Base-by-base conservation (phyloP, 2,797 vertebrate genomes). In the Anguilla marmorata region DNA sequence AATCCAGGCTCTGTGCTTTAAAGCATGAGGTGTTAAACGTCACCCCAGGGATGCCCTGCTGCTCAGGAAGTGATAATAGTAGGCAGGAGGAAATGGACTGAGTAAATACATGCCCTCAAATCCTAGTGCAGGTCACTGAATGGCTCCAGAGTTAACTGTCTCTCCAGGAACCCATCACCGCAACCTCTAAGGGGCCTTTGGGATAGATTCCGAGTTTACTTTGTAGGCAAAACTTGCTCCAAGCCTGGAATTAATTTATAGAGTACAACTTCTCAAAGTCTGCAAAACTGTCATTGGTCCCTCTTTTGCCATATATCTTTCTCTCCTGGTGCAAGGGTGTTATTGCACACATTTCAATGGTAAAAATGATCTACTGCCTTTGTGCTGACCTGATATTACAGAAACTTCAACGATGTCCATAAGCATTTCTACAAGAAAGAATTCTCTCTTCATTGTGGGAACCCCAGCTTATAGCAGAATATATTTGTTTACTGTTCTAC, bases 171-270 rank as follows among this genome's bases (percentile, higher is more conserved):
- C 21, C 79, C 79, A 50, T 82, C 79, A 50, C 21, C 16, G 79
- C 45, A 48, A 33, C 79, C 79, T 82, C 41, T 3, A 21, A n/a
- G 79, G 79, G 45, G 79, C 79, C 79, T 50, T n/a, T 24, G 79
- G 79, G 79, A 82, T 21, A 50, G 27, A 82, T 6, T 50, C 79
- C 41, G 21, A 82, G 79, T 82, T 82, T 82, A 82, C 79, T 82
- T 82, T 82, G 79, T 82, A 82, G 79, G 79, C 79, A 82, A 82
- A 82, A 82, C 79, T 82, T 82, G 79, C 79, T 82, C 79, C 41
- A 50, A 82, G 79, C 8, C 79, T 50, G 37, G 45, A 82, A 82
- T 82, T 48, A 82, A 82, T 82, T 82, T 82, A 82, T 82, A 50
- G 79, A 82, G 79, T 82, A 45, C 45, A 82, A 82, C 79, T 82